A percentile compares a stretch with the other conserved stretches of the same genome.
Conservation (phyloP, 2,113 vertebrate genomes). For the Cettia cetti region DNA sequence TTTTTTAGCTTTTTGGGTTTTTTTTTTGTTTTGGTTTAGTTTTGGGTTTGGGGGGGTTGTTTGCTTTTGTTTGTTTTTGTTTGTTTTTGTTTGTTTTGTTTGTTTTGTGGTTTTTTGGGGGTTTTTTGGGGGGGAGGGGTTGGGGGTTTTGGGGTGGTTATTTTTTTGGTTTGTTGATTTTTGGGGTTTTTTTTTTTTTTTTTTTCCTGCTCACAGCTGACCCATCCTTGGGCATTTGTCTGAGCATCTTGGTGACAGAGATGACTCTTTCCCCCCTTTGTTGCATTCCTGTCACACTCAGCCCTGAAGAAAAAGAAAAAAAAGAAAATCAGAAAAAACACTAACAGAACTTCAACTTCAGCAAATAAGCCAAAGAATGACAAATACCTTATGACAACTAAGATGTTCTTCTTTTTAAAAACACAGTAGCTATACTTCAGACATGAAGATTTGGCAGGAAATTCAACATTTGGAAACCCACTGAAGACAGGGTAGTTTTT, state of each 20-base stretch:
- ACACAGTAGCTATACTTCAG: background rate
- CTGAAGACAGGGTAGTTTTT: background rate
- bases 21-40: background rate
- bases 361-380: constrained; percentile 39
- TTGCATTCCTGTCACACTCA: constrained; percentile 23
- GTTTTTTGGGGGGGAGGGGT: background rate
- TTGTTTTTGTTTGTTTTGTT: no score
- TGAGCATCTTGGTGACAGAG: background rate
- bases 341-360: constrained; percentile 27
- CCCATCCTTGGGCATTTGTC: constrained; percentile 26
- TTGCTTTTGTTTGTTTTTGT: background rate
- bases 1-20: background rate
- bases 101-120: background rate
- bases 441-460: constrained; percentile 5
- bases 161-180: background rate
- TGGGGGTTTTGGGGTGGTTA: background rate
- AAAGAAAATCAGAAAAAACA: background rate
- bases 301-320: constrained; percentile 30
- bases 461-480: background rate
- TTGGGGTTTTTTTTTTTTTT: background rate
- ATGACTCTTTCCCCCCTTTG: background rate
- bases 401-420: constrained; percentile 17
- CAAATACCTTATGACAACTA: constrained; percentile 46
- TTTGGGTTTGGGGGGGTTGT: background rate
- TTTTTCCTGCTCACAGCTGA: background rate